Evolutionary conservation across 2,888 invertebrate genomes (phyloP).

Genomic region (Drosophila nr. fundita): DNA sequence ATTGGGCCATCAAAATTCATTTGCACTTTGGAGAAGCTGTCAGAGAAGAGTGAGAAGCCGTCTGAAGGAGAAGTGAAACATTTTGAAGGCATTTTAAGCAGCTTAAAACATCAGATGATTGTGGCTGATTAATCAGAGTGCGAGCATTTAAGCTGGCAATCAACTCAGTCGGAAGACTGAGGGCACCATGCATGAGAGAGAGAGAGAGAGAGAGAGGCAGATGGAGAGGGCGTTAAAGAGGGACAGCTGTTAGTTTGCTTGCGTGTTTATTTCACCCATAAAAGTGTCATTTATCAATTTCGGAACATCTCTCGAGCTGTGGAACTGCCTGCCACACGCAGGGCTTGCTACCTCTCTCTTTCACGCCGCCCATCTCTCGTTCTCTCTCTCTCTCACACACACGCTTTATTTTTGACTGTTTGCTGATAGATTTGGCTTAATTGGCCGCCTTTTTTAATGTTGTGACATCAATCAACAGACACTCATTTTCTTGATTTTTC

Average conservation of each 20-base stretch:
- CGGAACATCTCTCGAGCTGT: conserved; percentile 25
- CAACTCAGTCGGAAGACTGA: not conserved
- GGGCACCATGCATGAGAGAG: conserved; percentile 1
- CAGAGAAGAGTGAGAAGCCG: conserved; percentile 18
- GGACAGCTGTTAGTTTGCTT: conserved; percentile 5
- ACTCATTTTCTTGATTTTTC: conserved; percentile 53
- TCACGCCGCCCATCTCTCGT: not conserved
- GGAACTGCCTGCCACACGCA: conserved; percentile 46
- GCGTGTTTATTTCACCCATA: conserved; percentile 72
- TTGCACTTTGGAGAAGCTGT: conserved; percentile 66
- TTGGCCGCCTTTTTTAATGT: conserved; percentile 74
- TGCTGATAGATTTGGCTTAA: conserved; percentile 75
- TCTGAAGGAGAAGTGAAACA: conserved; percentile 20
- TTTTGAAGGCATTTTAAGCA: conserved; percentile 69
- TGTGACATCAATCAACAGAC: conserved; percentile 74
- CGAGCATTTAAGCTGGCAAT: conserved; percentile 73
- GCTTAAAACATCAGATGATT: conserved; percentile 81
- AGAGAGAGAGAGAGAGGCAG: not conserved
- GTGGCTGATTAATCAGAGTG: conserved; percentile 80
- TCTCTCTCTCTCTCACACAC: not conserved
- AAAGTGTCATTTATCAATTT: conserved; percentile 81
- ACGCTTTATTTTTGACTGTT: not conserved
- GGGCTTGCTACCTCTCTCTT: conserved; percentile 11
- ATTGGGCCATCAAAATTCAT: conserved; percentile 80
- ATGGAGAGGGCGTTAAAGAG: conserved; percentile 2